These are phyloP conservation scores for Apostichopus japonicus DNA, from an alignment of 35 echinoderm and acorn worm genomes.

Conservation along the genomic window DNA sequence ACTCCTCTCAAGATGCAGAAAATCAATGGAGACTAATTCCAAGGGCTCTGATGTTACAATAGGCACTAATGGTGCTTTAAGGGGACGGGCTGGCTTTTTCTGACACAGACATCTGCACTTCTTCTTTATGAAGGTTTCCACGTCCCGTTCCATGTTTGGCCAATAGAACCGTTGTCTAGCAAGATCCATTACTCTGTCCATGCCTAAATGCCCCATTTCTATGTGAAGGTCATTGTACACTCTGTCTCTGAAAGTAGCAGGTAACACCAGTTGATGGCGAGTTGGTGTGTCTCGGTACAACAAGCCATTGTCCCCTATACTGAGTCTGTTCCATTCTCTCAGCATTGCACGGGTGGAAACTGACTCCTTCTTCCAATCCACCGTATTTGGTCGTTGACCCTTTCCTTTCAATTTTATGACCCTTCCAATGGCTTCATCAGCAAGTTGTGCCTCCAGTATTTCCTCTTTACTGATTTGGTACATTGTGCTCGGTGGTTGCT, in stretches of 20 bases:
- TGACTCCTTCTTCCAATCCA: neutral
- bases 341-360: neutral
- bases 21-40: slow-evolving; percentile 64
- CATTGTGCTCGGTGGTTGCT: neutral
- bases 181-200: slow-evolving; percentile 45
- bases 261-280: slow-evolving; percentile 60
- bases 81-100: slow-evolving; percentile 51
- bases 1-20: slow-evolving; percentile 59
- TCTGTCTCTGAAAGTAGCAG: neutral
- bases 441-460: slow-evolving; percentile 7
- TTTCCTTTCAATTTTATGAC: slow-evolving; percentile 27
- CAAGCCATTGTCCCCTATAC: slow-evolving; percentile 57
- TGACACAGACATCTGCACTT: slow-evolving; percentile 59
- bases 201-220: slow-evolving; percentile 72
- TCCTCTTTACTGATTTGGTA: neutral
- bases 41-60: slow-evolving; percentile 54
- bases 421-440: slow-evolving; percentile 6
- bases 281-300: slow-evolving; percentile 36
- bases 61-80: slow-evolving; percentile 39
- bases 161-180: slow-evolving; percentile 69
- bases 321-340: slow-evolving; percentile 39
- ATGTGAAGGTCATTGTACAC: slow-evolving; percentile 61
- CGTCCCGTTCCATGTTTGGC: slow-evolving; percentile 55
- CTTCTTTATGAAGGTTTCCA: slow-evolving; percentile 53
- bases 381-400: neutral